Evolutionary conservation across 2,113 vertebrate genomes (phyloP).

Genomic region (Marmota monax): DNA sequence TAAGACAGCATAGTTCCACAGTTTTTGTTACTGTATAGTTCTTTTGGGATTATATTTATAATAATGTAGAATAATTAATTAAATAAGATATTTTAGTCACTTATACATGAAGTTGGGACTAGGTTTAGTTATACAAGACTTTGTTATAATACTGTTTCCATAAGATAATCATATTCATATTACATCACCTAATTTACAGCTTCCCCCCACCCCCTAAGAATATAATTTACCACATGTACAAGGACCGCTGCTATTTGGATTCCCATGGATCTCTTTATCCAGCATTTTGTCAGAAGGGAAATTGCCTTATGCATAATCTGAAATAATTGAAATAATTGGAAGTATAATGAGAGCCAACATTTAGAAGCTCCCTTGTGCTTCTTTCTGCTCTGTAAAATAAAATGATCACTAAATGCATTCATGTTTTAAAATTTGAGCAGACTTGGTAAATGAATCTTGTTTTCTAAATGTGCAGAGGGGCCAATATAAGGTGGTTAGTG

Average conservation of each 20-base stretch:
- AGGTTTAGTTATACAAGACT: constrained; percentile 15
- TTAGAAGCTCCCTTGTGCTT: constrained; percentile 73
- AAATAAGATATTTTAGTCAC: constrained; percentile 39
- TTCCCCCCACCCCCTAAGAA: not conserved
- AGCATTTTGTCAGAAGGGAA: constrained; percentile 74
- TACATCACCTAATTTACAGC: constrained; percentile 21
- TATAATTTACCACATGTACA: constrained; percentile 63
- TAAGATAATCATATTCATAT: constrained; percentile 57
- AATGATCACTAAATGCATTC: constrained; percentile 66
- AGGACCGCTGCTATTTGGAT: constrained; percentile 50
- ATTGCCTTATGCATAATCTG: constrained; percentile 75
- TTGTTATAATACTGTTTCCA: constrained; percentile 48
- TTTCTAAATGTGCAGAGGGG: constrained; percentile 56
- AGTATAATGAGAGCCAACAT: constrained; percentile 72
- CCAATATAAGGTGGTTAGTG: constrained; percentile 36
- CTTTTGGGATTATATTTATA: constrained; percentile 43
- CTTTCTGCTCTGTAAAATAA: constrained; percentile 71
- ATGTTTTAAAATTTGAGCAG: constrained; percentile 73
- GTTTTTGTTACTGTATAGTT: constrained; percentile 23
- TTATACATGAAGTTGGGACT: constrained; percentile 16
- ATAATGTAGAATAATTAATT: not conserved
- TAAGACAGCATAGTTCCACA: not conserved
- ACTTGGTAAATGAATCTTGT: constrained; percentile 69
- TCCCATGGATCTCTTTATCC: constrained; percentile 71
- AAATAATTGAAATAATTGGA: constrained; percentile 82